Percentiles rank a stretch among this genome's conserved stretches.
phyloP scores from a whole-genome alignment of 2,888 invertebrate genomes.

The Melangyna quadrimaculata region DNA sequence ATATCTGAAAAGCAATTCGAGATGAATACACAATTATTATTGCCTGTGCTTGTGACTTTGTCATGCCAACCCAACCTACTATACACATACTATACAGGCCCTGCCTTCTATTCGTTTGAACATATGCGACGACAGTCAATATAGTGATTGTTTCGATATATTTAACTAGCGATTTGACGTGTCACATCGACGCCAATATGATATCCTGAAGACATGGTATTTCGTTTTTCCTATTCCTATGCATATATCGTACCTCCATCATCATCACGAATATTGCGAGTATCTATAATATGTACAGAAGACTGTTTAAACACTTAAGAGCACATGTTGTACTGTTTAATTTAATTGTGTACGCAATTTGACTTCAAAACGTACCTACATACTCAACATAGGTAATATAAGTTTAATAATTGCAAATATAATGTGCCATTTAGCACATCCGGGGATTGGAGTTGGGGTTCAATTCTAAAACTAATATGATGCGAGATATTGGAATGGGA shows the following conservation, averaged over 20 bases:
- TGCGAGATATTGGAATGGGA: neutral
- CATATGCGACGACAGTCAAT: constrained; percentile 42
- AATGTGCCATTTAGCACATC: constrained; percentile 29
- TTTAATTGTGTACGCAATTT: constrained; percentile 34
- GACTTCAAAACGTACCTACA: constrained; percentile 23
- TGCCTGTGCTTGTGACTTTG: neutral
- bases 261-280: neutral
- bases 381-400: too few relatives aligned
- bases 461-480: neutral
- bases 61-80: neutral
- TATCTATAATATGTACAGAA: neutral
- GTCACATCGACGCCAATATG: constrained; percentile 47
- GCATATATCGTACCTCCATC: neutral
- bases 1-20: constrained; percentile 54
- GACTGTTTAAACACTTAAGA: constrained; percentile 25
- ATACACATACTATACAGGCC: neutral
- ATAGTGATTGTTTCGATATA: constrained; percentile 29
- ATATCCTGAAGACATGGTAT: constrained; percentile 34
- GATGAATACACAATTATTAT: constrained; percentile 56
- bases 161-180: constrained; percentile 39
- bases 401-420: constrained; percentile 30
- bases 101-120: constrained; percentile 33
- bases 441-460: neutral
- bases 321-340: constrained; percentile 33
- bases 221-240: neutral